Base-by-base conservation (phyloP, 2,113 vertebrate genomes). In the Tapirus terrestris region DNA sequence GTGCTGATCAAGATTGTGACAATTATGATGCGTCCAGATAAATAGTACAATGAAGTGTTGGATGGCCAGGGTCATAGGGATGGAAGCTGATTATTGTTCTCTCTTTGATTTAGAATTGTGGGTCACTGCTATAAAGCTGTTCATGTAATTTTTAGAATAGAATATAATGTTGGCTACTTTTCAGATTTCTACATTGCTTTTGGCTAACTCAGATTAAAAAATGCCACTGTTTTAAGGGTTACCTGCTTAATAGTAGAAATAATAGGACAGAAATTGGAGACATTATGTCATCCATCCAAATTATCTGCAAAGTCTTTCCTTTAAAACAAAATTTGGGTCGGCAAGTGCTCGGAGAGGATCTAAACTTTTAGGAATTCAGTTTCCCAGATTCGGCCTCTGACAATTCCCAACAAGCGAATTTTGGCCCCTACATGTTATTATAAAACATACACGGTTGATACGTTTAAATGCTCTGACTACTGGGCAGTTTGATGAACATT, bases 61-160 rank as follows among this genome's bases (percentile, higher is more conserved):
- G 51, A 16, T 53, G 16, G 23, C 16, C 5, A 2, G 33, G 48
- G 45, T 0, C 8, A 1, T 3, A 12, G 48, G n/a, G 23, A 18
- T 7, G 5, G 33, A 11, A 7, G 65, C 13, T 72, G 25, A 39
- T 20, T 83, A 48, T 29, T 14, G 39, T 39, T 36, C 25, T 60
- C 58, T 31, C 33, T 21, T 53, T 72, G 7, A 33, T 33, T 82
- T 25, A 58, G 36, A 72, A 36, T 6, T 72, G 13, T 27, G 48
- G 27, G 14, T 18, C n/a, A 25, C 0, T 36, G n/a, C 33, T 63
- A 17, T 11, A 13, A 63, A 6, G 18, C 10, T 31, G 4, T 29
- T 21, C 31, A 25, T 6, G 11, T 53, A 5, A 73, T 65, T 87
- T 73, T 4, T 73, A n/a, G n/a, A 53, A 10, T 65, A 20, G 4